A percentile compares a stretch with the other conserved stretches of the same genome.
These are phyloP conservation scores for Chymomyza caudatula DNA, from an alignment of 2,888 invertebrate species.

Conservation along the genomic window DNA sequence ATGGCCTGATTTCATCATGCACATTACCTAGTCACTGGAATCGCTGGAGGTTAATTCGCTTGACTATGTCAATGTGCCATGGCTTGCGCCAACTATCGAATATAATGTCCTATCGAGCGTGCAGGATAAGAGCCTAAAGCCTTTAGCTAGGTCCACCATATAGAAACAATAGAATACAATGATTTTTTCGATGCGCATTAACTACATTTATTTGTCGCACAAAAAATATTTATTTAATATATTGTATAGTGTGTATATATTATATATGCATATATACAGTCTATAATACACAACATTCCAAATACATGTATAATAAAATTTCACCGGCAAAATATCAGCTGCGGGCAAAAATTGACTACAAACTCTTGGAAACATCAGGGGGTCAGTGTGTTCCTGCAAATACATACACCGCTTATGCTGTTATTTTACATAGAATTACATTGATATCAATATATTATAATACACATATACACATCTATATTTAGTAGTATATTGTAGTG, in stretches of 20 bases:
- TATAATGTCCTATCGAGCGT: no score
- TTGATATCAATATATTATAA: neutral
- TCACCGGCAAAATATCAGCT: constrained; percentile 13
- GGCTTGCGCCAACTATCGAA: no score
- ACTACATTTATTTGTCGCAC: neutral
- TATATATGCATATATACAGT: neutral
- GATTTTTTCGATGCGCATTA: neutral
- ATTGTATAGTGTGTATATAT: neutral
- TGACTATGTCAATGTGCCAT: no score
- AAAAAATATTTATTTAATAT: neutral
- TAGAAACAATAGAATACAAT: no score
- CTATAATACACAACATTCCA: neutral
- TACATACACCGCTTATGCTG: neutral
- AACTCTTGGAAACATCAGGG: neutral
- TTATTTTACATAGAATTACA: neutral
- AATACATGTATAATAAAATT: neutral
- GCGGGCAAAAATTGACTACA: constrained; percentile 30
- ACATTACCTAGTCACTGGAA: no score
- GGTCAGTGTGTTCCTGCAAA: neutral
- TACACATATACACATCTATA: constrained; percentile 6
- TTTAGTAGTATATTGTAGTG: neutral
- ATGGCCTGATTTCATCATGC: no score
- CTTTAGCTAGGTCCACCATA: no score
- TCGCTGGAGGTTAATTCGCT: no score
- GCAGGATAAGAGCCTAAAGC: no score